These are phyloP conservation scores for Hesperia comma DNA, from an alignment of 2,888 invertebrate species.

Conservation along the genomic window DNA sequence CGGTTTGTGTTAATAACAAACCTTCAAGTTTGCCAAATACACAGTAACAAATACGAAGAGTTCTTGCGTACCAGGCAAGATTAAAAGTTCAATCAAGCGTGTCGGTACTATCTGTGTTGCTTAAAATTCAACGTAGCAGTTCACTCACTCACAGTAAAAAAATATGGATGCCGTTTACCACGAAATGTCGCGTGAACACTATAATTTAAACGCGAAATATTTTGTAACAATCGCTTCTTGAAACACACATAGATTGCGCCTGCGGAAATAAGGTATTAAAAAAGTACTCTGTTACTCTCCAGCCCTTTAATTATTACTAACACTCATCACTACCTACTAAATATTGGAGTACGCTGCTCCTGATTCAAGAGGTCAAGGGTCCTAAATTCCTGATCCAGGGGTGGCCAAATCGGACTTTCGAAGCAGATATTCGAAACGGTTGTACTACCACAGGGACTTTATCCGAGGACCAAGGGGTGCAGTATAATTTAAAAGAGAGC, in stretches of 20 bases:
- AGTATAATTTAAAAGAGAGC: neutral
- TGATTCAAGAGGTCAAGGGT: too few species aligned
- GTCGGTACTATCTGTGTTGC: neutral
- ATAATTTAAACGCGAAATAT: slow-evolving; percentile 1
- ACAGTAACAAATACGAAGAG: neutral
- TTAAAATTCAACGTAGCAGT: slow-evolving; percentile 1
- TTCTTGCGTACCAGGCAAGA: neutral
- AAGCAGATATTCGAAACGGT: too few species aligned
- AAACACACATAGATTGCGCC: neutral
- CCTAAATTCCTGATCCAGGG: too few species aligned
- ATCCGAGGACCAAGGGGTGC: too few species aligned
- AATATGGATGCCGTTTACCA: slow-evolving; percentile 1
- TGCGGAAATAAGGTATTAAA: too few species aligned
- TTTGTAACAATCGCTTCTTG: slow-evolving; percentile 1
- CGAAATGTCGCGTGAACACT: neutral
- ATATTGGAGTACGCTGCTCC: too few species aligned
- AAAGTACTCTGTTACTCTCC: too few species aligned
- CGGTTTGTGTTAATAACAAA: too few species aligned
- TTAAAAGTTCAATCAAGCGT: slow-evolving; percentile 11
- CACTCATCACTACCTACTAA: too few species aligned
- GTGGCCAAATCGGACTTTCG: too few species aligned
- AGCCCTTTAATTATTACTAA: too few species aligned
- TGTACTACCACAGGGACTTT: too few species aligned
- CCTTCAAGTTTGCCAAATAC: neutral
- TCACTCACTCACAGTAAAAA: neutral